Conservation (phyloP, 2,888 invertebrate species). For the Hololepta plana region DNA sequence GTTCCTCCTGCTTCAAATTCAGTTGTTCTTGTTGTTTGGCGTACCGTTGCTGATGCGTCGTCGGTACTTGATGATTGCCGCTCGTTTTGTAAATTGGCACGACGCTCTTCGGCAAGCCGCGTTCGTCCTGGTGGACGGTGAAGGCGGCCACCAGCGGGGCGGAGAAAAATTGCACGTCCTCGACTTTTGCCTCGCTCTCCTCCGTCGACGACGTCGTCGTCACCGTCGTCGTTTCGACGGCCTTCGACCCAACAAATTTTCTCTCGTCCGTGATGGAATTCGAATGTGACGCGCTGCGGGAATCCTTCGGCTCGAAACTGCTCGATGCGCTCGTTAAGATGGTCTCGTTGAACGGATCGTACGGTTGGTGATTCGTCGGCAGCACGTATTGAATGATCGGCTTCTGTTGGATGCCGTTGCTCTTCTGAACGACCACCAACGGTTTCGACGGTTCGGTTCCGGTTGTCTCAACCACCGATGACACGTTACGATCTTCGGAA, state of each 20-base stretch:
- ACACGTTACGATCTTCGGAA: conserved; percentile 14
- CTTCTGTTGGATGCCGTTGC: conserved; percentile 17
- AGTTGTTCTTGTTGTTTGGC: conserved; percentile 26
- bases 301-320: conserved; percentile 12
- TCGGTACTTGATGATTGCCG: conserved; percentile 14
- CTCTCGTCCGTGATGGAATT: conserved; percentile 10
- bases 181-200: conserved; percentile 43
- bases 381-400: conserved; percentile 13
- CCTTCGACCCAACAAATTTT: conserved; percentile 7
- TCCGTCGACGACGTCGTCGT: conserved; percentile 47
- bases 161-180: conserved; percentile 61
- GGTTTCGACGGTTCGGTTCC: conserved; percentile 11
- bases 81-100: conserved; percentile 47
- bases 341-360: conserved; percentile 13
- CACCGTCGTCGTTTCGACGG: conserved; percentile 33
- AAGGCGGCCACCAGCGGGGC: conserved; percentile 73
- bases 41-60: conserved; percentile 21
- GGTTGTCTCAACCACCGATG: conserved; percentile 5
- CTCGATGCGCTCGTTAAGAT: conserved; percentile 20
- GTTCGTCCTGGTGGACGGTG: conserved; percentile 67
- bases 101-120: conserved; percentile 60
- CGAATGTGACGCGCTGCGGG: neutral
- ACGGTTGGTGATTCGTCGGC: conserved; percentile 3
- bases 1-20: conserved; percentile 8
- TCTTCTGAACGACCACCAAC: conserved; percentile 20